Conservation (phyloP, 1,140 invertebrate genomes). For the Monomorium pharaonis region DNA sequence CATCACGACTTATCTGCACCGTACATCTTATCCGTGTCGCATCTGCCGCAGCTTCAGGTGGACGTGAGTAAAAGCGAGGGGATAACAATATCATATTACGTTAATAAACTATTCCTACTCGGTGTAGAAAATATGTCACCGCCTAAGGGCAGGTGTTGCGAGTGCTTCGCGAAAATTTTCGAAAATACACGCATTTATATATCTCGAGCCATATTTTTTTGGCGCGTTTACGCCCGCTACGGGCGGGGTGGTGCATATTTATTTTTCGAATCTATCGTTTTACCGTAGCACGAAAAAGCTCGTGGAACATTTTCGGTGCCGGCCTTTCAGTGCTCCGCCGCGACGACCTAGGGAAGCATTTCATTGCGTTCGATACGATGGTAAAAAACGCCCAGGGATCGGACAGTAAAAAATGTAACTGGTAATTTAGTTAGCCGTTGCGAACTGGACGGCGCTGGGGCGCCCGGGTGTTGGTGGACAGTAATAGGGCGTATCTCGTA, state of each 20-base stretch:
- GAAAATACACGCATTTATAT: slow-evolving; percentile 62
- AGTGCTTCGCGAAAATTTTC: slow-evolving; percentile 62
- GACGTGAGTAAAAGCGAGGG: not conserved
- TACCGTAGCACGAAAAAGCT: slow-evolving; percentile 67
- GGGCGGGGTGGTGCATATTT: slow-evolving; percentile 60
- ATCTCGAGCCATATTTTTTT: slow-evolving; percentile 64
- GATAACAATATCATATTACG: slow-evolving; percentile 53
- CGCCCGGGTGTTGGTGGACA: slow-evolving; percentile 78
- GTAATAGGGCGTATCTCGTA: slow-evolving; percentile 85
- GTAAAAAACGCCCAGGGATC: slow-evolving; percentile 81
- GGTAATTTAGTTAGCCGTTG: slow-evolving; percentile 85
- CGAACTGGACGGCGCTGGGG: slow-evolving; percentile 77
- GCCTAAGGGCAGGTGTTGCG: slow-evolving; percentile 38
- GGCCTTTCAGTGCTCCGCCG: slow-evolving; percentile 66
- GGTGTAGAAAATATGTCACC: slow-evolving; percentile 64
- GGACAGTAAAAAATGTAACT: slow-evolving; percentile 85
- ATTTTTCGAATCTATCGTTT: slow-evolving; percentile 70
- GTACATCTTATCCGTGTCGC: not conserved
- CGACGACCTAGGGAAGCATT: slow-evolving; percentile 77
- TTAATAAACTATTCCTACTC: slow-evolving; percentile 65
- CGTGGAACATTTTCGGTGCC: slow-evolving; percentile 68
- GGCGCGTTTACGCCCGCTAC: slow-evolving; percentile 65
- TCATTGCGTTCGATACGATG: slow-evolving; percentile 81
- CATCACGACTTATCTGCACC: not conserved
- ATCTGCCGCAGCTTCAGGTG: not conserved